Conservation (phyloP, 2,113 vertebrate genomes). For the Chrysemys picta region DNA sequence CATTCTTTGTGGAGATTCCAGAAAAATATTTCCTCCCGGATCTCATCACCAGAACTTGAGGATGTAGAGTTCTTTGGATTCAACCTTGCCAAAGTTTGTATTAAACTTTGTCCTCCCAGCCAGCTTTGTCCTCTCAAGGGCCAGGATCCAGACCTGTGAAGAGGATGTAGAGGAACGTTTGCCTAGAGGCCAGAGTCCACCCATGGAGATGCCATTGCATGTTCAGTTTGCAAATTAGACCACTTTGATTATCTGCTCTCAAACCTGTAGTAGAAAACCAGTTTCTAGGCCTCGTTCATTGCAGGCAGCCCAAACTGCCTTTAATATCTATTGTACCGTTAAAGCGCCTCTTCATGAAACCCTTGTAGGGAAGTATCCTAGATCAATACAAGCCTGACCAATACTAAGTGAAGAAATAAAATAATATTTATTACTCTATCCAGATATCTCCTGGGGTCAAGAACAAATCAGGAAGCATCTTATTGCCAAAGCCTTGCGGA, state of each 20-base stretch:
- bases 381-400: constrained; percentile 68
- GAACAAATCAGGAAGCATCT: constrained; percentile 23
- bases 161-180: neutral
- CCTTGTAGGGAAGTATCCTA: constrained; percentile 68
- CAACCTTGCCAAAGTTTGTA: neutral
- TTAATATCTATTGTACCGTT: constrained; percentile 75
- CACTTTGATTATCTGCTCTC: constrained; percentile 9
- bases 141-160: neutral
- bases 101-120: neutral
- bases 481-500: neutral
- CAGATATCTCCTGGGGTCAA: constrained; percentile 51
- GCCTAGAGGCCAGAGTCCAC: neutral
- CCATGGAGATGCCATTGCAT: neutral
- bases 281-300: constrained; percentile 33
- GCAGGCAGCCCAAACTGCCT: constrained; percentile 64
- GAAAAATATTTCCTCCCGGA: neutral
- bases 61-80: neutral
- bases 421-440: constrained; percentile 75
- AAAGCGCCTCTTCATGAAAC: constrained; percentile 66
- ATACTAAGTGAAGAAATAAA: constrained; percentile 72
- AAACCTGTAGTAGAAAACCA: constrained; percentile 26
- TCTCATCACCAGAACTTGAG: neutral
- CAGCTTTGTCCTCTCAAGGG: neutral
- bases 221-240: neutral
- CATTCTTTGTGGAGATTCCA: neutral